Conservation (phyloP, 2,888 invertebrate species). For the Scaptomyza reducta region DNA sequence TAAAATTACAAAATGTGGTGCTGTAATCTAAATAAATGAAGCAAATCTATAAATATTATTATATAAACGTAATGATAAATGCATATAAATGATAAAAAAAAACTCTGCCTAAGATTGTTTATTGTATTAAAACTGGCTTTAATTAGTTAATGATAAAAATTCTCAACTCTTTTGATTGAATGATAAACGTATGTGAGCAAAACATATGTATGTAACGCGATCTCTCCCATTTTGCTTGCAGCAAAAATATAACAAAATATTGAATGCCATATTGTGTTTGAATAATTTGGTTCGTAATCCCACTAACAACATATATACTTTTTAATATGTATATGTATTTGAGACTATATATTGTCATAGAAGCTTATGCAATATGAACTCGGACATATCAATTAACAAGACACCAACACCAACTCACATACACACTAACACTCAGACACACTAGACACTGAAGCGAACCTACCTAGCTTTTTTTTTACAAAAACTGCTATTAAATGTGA, state of each 20-base stretch:
- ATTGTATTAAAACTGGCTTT: slow-evolving; percentile 72
- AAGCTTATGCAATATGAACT: slow-evolving; percentile 67
- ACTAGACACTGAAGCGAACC: slow-evolving; percentile 73
- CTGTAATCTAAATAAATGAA: slow-evolving; percentile 70
- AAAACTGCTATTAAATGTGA: slow-evolving; percentile 67
- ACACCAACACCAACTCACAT: slow-evolving; percentile 47
- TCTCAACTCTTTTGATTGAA: slow-evolving; percentile 45
- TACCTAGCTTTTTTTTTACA: slow-evolving; percentile 79
- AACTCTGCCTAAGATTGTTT: slow-evolving; percentile 62
- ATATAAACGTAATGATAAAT: slow-evolving; percentile 29
- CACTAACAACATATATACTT: slow-evolving; percentile 69
- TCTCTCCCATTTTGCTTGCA: slow-evolving; percentile 56
- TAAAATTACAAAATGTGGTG: slow-evolving; percentile 76
- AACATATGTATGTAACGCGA: slow-evolving; percentile 36
- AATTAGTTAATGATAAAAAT: slow-evolving; percentile 65
- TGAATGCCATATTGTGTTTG: slow-evolving; percentile 44
- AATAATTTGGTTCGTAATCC: slow-evolving; percentile 25
- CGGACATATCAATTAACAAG: slow-evolving; percentile 76
- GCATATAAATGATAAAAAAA: slow-evolving; percentile 13
- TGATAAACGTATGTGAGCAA: slow-evolving; percentile 11
- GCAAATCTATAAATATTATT: slow-evolving; percentile 47
- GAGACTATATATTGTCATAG: slow-evolving; percentile 74
- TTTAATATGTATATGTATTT: slow-evolving; percentile 74
- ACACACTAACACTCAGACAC: slow-evolving; percentile 10
- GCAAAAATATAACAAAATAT: slow-evolving; percentile 26